Evolutionary conservation across 1,140 invertebrate genomes (phyloP).

Genomic region (Macrocentrus cingulum): DNA sequence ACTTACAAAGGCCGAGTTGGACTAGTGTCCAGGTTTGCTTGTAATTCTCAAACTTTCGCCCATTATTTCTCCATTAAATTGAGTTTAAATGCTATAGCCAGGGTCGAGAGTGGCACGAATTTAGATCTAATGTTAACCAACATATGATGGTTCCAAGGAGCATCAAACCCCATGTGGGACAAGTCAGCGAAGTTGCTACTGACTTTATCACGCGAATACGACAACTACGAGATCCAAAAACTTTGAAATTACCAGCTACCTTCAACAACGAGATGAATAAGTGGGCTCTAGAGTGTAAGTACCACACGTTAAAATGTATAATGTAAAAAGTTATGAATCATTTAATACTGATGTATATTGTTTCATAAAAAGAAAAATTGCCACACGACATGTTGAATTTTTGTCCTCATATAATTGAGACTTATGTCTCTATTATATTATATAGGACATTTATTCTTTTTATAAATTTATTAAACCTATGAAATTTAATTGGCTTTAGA

Average conservation of each 20-base stretch:
- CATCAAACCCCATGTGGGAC: constrained; percentile 56
- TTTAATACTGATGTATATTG: constrained; percentile 4
- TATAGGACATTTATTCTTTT: neutral
- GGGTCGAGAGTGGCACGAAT: constrained; percentile 60
- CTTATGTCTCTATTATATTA: too few relatives aligned
- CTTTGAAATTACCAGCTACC: constrained; percentile 58
- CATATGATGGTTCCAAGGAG: constrained; percentile 61
- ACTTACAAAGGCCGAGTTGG: constrained; percentile 39
- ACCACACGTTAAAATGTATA: constrained; percentile 16
- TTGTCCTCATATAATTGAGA: neutral
- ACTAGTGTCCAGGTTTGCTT: constrained; percentile 38
- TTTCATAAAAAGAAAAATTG: too few relatives aligned
- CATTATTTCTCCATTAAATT: neutral
- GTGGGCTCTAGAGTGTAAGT: constrained; percentile 69
- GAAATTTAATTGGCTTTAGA: constrained; percentile 4
- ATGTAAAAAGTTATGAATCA: constrained; percentile 22
- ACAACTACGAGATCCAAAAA: constrained; percentile 56
- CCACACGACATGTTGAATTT: neutral
- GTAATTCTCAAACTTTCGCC: too few relatives aligned
- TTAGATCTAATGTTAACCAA: constrained; percentile 60
- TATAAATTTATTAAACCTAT: neutral
- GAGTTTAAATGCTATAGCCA: too few relatives aligned
- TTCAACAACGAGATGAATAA: constrained; percentile 68
- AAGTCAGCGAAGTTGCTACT: constrained; percentile 56
- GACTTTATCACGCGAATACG: constrained; percentile 61